Base-by-base conservation (phyloP, 2,797 vertebrate species). In the Toxotes lorentzi region DNA sequence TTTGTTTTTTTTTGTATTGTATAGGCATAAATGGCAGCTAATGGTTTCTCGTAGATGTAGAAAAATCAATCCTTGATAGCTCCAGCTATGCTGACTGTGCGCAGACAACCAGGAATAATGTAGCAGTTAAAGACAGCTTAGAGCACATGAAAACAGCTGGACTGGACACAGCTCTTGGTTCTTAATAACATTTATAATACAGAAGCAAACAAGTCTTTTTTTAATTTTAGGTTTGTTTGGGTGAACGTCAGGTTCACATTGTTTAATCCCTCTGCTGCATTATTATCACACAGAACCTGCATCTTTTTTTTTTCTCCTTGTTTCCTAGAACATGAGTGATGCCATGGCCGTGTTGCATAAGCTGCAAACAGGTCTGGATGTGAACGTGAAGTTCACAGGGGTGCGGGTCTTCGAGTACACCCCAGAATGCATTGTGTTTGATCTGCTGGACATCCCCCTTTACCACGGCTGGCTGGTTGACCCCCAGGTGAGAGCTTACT, bases 391-490 rank as follows among this genome's bases (percentile, higher is more conserved):
- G 93, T 99, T 99, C 84, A 99, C 97, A 1, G 98, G 98, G 7
- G 98, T 99, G 30, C 94, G 97, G 19, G 97, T 99, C 0, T 99
- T 99, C 70, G 98, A 99, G 83, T 99, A 99, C 92, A 99, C 98
- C 4, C 98, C 98, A 1, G 98, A 99, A 90, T 99, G 98, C 95
- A 98, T 99, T 24, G 98, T 99, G 64, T 99, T 99, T 79, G 98
- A 99, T 92, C 96, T 99, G 83, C 97, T 99, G 19, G 98, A 99
- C 94, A 99, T 99, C 89, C 98, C 98, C 11, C 95, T 99, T 74
- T 99, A 99, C 92, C 98, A 99, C 21, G 98, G 98, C 82, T 99
- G 98, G 98, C 93, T 99, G 88, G 97, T 99, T 59, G 98, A 99
- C 87, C 98, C 97, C 77, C 98, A 99, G 97, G 98, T 99, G 92